Evolutionary conservation across 2,888 invertebrate species (phyloP), one percentile per base, ranked within the genome.

Genomic region (Spilarctia lutea): DNA sequence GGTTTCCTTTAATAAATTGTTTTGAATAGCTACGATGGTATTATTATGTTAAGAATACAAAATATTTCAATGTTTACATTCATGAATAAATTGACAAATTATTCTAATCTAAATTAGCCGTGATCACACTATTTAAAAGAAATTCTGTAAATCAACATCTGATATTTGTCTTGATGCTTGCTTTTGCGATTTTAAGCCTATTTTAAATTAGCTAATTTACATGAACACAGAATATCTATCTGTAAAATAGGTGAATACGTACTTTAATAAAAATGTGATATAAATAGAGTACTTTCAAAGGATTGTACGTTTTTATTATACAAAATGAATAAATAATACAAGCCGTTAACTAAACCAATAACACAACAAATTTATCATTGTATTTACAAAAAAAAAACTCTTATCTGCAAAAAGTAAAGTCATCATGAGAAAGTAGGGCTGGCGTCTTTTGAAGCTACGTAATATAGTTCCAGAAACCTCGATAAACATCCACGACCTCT

Each of bases 401-500:
- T 27, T 79, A 66, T 45, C 8, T 20, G 24, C 2, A 20, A 48
- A 48, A 70, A 65, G 63, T 52, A n/a, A 56, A 60, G 56, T 42
- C 66, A 74, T 52, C 33, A 35, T 63, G 16, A 56, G 35, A 60
- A 48, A 75, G 71, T 68, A 56, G 10, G 33, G 71, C 69, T 48
- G 16, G 79, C 68, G 72, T 68, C 69, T 77, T 75, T 65, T 52
- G 65, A 70, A 77, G 81, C 72, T 70, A 76, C 76, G 63, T 66
- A 72, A 74, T 77, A 79, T 79, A 75, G 75, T 77, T 75, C 70
- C 66, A 74, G 72, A 35, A 75, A 79, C 74, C 65, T 65, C 73
- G n/a, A 75, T 79, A 79, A 85, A 73, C 75, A 83, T 74, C 75
- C 69, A 65, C 27, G 79, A 81, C 76, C 82, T 73, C 84, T 68